These are phyloP conservation scores for Lasaia peninsularis DNA, from an alignment of 1,140 invertebrate genomes.

Conservation along the genomic window DNA sequence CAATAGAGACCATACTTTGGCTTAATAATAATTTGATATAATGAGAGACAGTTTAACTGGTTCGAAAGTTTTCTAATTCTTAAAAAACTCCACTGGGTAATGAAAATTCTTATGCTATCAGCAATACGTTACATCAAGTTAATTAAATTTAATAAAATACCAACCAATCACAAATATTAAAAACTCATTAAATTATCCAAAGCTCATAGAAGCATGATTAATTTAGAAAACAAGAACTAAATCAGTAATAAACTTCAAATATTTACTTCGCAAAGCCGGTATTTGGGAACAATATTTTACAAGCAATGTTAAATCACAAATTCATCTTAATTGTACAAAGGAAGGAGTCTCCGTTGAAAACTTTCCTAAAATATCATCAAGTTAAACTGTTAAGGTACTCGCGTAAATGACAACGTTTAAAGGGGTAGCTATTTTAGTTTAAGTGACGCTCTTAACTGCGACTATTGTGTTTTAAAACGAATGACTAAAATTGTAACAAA, in stretches of 20 bases:
- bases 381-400: constrained; percentile 49
- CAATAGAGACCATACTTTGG: no score
- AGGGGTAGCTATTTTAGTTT: constrained; percentile 63
- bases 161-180: no score
- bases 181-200: no score
- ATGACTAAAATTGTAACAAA: constrained; percentile 39
- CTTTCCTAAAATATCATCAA: constrained; percentile 48
- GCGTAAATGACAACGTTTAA: constrained; percentile 64
- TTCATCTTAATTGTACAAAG: constrained; percentile 6
- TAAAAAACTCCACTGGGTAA: no score
- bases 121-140: no score
- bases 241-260: neutral
- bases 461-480: constrained; percentile 52
- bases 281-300: constrained; percentile 7
- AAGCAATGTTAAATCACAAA: constrained; percentile 1
- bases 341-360: constrained; percentile 26
- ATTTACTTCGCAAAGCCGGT: neutral
- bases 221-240: neutral
- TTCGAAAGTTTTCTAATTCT: no score
- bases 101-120: no score
- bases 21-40: no score
- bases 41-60: no score
- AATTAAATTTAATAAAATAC: no score
- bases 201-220: no score
- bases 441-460: constrained; percentile 51